Evolutionary conservation across 2,797 vertebrate genomes (phyloP).

Genomic region (Microhierax caerulescens): DNA sequence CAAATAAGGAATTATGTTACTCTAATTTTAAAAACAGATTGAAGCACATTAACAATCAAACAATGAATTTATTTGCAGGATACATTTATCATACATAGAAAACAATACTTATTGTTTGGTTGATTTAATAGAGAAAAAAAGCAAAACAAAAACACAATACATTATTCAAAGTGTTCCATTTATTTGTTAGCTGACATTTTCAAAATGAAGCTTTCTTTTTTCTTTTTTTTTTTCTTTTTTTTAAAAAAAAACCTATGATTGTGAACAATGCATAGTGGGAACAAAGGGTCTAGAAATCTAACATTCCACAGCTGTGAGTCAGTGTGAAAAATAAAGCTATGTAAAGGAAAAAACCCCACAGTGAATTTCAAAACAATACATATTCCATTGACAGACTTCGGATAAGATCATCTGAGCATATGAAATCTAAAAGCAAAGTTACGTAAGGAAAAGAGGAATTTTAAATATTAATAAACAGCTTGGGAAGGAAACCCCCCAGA

Average conservation of each 20-base stretch:
- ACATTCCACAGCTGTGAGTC: conserved; percentile 59
- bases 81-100: conserved; percentile 48
- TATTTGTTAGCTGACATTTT: conserved; percentile 51
- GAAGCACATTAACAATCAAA: conserved; percentile 26
- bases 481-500: not conserved
- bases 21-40: conserved; percentile 21
- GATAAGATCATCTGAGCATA: conserved; percentile 9
- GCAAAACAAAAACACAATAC: conserved; percentile 44
- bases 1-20: not conserved
- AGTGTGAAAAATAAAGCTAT: conserved; percentile 50
- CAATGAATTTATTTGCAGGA: conserved; percentile 64
- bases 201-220: conserved; percentile 33
- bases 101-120: conserved; percentile 64
- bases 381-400: conserved; percentile 29
- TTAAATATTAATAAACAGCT: conserved; percentile 1
- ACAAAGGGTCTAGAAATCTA: conserved; percentile 58
- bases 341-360: not conserved
- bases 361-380: conserved; percentile 50
- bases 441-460: conserved; percentile 5
- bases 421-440: not conserved
- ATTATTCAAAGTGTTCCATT: conserved; percentile 48
- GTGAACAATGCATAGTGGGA: conserved; percentile 56
- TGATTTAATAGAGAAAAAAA: conserved; percentile 34
- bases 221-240: rapidly evolving
- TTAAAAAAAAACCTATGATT: not conserved